phyloP scores from a whole-genome alignment of 2,113 vertebrate species.

The Bubo bubo region DNA sequence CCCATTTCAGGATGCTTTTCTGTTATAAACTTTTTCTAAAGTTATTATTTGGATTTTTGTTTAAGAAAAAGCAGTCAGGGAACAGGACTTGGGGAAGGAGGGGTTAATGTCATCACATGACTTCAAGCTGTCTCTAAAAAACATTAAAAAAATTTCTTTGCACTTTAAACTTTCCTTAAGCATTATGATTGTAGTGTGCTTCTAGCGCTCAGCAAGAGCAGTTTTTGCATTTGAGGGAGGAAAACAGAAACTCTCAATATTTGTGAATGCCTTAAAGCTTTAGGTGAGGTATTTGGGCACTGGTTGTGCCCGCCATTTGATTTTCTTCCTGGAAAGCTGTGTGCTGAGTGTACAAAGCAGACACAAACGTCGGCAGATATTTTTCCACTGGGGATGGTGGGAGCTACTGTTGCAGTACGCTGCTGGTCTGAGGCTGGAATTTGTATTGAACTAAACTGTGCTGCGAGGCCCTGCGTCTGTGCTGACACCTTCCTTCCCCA shows the following conservation, averaged over 20 bases:
- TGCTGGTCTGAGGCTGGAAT: not conserved
- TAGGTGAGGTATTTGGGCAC: not conserved
- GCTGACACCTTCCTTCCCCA: not conserved
- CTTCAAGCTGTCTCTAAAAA: not conserved
- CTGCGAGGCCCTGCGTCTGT: not conserved
- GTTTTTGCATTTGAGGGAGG: not conserved
- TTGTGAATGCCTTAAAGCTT: conserved; percentile 26
- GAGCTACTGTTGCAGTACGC: not conserved
- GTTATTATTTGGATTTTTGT: not conserved
- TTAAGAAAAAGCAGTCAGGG: not conserved
- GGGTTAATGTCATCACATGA: not conserved
- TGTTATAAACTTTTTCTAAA: not conserved
- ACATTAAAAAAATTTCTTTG: not conserved
- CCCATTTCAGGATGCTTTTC: not conserved
- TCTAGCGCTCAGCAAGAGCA: not conserved
- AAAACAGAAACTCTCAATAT: not conserved
- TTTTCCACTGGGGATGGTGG: not conserved
- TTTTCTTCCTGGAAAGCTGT: not conserved
- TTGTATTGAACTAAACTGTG: not conserved
- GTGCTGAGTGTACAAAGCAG: not conserved
- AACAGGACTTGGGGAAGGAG: not conserved
- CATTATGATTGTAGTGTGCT: not conserved
- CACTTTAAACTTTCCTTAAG: conserved; percentile 11
- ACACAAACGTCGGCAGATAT: not conserved
- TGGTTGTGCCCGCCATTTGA: not conserved